Evolutionary conservation across 2,797 vertebrate genomes (phyloP), one percentile per base, ranked within the genome.

Genomic region (Yasuhikotakia modesta): DNA sequence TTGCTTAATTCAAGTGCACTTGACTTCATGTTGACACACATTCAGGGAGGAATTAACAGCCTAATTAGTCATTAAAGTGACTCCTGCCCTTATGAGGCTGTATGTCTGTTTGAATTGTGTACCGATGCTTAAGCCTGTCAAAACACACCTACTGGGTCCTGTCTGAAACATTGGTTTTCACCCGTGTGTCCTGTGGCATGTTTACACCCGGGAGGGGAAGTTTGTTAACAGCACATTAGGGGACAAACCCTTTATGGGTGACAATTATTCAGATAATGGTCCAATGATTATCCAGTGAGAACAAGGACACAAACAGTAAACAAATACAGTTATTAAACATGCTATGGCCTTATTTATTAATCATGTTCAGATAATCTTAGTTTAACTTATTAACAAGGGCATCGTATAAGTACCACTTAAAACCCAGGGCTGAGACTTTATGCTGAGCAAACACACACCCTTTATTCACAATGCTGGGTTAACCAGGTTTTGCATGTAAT

Each of bases 101-200:
- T 24, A 60, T 5, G 57, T 24, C 27, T 60, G 57, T 30, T 60
- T 16, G 13, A 14, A 30, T 60, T 17, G 57, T 60, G 8, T 11
- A 5, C 4, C 17, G 14, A 60, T 30, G 22, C 55, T 67, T 55
- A 21, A 39, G 58, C 30, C 4, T 17, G n/a, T 69, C 32, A 46
- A 72, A 73, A 78, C 68, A 69, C 50, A 46, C 75, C 70, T 24
- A 60, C 52, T 21, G 32, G 22, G 35, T 19, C 53, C 35, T 64
- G 63, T 78, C 75, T 70, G 3, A 48, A 14, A 58, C 1, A 0
- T 10, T 60, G 35, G 17, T 30, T 6, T 58, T 77, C 22, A 68
- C 24, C 43, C 50, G 45, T 11, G 58, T 77, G 61, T 67, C 73
- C 35, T 77, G 60, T 17, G 13, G 61, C 39, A 58, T 53, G 21